phyloP scores from a whole-genome alignment of 2,113 vertebrate species.

The Prunella himalayana region DNA sequence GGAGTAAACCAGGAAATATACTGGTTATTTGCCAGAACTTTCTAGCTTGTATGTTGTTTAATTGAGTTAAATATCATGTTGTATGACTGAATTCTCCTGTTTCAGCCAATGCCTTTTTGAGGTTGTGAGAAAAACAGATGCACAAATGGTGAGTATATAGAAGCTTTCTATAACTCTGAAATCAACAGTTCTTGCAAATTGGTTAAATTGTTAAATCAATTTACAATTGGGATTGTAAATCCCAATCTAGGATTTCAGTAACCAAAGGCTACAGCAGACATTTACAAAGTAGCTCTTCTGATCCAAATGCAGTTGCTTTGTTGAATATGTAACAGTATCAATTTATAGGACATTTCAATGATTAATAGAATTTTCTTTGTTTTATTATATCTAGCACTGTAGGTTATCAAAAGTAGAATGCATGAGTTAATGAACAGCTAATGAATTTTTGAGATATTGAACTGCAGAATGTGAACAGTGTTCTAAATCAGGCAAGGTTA shows the following conservation, averaged over 20 bases:
- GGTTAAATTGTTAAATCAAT: too few species aligned
- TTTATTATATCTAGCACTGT: neutral
- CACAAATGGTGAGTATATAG: neutral
- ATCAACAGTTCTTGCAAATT: neutral
- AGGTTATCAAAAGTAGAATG: neutral
- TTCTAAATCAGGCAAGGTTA: neutral
- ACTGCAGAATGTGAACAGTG: neutral
- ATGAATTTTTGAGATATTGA: neutral
- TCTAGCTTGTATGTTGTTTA: neutral
- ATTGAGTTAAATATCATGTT: neutral
- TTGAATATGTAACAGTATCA: neutral
- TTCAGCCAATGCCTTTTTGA: neutral
- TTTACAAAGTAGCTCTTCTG: neutral
- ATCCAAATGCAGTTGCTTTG: neutral
- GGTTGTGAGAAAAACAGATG: neutral
- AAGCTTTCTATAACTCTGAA: neutral
- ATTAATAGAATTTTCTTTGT: conserved; percentile 5
- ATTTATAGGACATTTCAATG: neutral
- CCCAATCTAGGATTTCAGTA: neutral
- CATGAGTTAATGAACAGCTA: conserved; percentile 13
- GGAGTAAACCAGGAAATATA: neutral
- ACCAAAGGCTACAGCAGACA: neutral
- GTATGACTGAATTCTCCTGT: neutral
- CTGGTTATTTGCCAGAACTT: neutral
- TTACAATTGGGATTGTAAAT: too few species aligned